Evolutionary conservation across 2,113 vertebrate species (phyloP).

Genomic region (Pycnonotus jocosus): DNA sequence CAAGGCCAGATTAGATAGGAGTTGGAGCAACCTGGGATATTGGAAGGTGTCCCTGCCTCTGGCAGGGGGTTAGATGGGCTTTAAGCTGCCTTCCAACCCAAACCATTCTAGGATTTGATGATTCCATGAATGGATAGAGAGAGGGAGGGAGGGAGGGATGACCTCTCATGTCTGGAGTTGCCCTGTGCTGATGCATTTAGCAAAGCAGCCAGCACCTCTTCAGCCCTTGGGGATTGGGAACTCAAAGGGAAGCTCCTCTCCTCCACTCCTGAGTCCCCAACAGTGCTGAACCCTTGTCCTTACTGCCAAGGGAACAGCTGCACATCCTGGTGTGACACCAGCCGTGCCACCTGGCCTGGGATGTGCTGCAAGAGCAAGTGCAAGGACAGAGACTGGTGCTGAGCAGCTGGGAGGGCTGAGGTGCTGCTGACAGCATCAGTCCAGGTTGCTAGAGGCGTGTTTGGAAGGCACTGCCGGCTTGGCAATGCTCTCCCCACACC

Average conservation of each 20-base stretch:
- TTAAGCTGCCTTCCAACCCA: background rate
- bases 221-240: too few species aligned
- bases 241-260: background rate
- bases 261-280: background rate
- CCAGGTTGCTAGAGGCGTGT: background rate
- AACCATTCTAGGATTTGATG: background rate
- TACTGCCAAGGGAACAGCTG: background rate
- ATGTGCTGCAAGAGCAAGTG: background rate
- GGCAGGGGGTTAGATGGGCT: background rate
- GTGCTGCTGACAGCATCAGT: background rate
- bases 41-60: background rate
- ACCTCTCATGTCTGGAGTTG: fast-evolving
- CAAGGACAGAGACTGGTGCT: background rate
- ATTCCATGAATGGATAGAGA: background rate
- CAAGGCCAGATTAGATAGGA: background rate
- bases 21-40: background rate
- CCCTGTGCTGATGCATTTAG: background rate
- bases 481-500: background rate
- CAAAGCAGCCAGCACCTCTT: background rate
- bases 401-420: background rate
- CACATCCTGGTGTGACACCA: background rate
- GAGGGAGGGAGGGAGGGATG: background rate
- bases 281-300: background rate
- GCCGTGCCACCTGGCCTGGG: fast-evolving
- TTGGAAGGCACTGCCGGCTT: background rate